Conservation (phyloP, 53 echinoderm and acorn worm species). For the Holothuria leucospilota region DNA sequence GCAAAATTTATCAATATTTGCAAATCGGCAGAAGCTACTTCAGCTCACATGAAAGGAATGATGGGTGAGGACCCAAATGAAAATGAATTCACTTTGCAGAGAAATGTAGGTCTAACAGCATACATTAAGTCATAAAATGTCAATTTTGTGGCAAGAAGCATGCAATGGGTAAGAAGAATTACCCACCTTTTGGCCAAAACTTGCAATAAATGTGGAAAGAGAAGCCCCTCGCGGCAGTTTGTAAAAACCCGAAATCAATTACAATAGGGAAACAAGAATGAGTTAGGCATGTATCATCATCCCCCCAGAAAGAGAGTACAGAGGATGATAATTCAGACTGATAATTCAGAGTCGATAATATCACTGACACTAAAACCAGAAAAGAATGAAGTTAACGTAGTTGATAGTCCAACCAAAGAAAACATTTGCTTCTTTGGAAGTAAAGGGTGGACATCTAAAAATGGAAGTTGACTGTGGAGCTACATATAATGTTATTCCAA, state of each 20-base stretch:
- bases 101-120: constrained; percentile 15
- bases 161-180: constrained; percentile 1
- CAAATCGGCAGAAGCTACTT: constrained; percentile 35
- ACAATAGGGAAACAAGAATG: neutral
- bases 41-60: constrained; percentile 44
- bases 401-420: constrained; percentile 32
- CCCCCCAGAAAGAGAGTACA: constrained; percentile 20
- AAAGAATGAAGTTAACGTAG: constrained; percentile 22
- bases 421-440: constrained; percentile 51
- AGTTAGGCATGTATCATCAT: neutral
- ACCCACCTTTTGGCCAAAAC: constrained; percentile 52
- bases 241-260: constrained; percentile 13
- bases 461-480: constrained; percentile 72
- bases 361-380: constrained; percentile 25
- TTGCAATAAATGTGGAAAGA: constrained; percentile 38
- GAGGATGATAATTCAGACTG: constrained; percentile 13
- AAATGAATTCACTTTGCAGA: constrained; percentile 24
- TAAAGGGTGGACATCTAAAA: constrained; percentile 29
- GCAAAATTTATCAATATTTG: constrained; percentile 3
- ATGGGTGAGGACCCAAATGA: neutral
- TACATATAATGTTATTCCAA: constrained; percentile 67
- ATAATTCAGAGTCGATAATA: constrained; percentile 1
- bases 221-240: constrained; percentile 26
- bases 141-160: constrained; percentile 50
- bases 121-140: neutral